Base-by-base conservation (phyloP, 2,888 invertebrate genomes). In the Thalpophila matura region DNA sequence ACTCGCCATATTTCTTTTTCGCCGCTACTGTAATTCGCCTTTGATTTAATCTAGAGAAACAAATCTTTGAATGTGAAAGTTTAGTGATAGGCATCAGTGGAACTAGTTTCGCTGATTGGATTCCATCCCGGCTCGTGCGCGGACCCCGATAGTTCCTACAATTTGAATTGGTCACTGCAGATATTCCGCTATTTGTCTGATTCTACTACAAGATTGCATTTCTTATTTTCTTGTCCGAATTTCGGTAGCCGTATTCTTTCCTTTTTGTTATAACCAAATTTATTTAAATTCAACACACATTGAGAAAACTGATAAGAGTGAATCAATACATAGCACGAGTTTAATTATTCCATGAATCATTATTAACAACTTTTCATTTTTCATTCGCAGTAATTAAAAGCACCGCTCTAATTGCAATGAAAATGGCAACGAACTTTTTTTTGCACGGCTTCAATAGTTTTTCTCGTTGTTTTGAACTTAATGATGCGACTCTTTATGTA, bases 11-110 rank as follows among this genome's bases (percentile, higher is more conserved):
- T 94, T 95, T 95, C 94, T 95, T 95, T 94, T 93, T 94, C 93
- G 93, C 93, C 92, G 92, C 94, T 91, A 91, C 91, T 92, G 94
- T 94, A 94, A 94, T 95, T 94, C 94, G 94, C 93, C 92, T 94
- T 94, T 94, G 94, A 95, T 94, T 95, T 95, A 94, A 95, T 95
- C 95, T 95, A 86, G 88, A 93, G 94, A 95, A 95, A 95, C 95
- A 95, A 95, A 95, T 95, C 94, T 95, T 94, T 93, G 94, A 94
- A 95, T 94, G 95, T 93, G 94, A 93, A 94, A 93, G 89, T 92
- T 91, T 92, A 90, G 91, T 90, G 95, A 95, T 95, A 94, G 91
- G 94, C 94, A 95, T 95, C 95, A 87, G 89, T 88, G 84, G 86
- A 92, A 89, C 93, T 93, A 93, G 94, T 93, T 93, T 88, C 86